Percentiles rank a stretch among this genome's conserved stretches.
These are phyloP conservation scores for Amphiura filiformis DNA, from an alignment of 35 echinoderm and acorn worm genomes.

Conservation along the genomic window DNA sequence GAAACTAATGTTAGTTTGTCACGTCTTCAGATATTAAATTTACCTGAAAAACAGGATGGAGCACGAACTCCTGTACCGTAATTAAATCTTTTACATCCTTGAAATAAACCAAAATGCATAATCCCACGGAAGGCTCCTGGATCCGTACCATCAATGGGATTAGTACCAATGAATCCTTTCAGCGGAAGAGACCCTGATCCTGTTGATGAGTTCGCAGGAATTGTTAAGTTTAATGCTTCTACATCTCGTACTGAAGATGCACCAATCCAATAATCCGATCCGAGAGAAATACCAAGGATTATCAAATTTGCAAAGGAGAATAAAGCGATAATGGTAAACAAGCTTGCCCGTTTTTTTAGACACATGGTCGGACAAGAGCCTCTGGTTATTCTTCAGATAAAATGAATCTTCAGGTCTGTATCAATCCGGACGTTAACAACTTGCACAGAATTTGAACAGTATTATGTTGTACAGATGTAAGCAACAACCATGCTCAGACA, in stretches of 20 bases:
- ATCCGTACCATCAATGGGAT: constrained; percentile 54
- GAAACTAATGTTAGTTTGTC: background rate
- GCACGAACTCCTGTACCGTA: constrained; percentile 64
- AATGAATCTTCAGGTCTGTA: too few relatives aligned
- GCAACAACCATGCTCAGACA: too few relatives aligned
- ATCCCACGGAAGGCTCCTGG: constrained; percentile 74
- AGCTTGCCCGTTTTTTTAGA: constrained; percentile 69
- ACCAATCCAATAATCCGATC: constrained; percentile 52
- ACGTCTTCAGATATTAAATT: background rate
- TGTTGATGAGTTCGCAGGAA: too few relatives aligned
- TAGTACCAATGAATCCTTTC: constrained; percentile 30
- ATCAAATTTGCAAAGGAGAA: constrained; percentile 53
- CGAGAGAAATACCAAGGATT: constrained; percentile 50
- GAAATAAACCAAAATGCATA: constrained; percentile 63
- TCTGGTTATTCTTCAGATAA: too few relatives aligned
- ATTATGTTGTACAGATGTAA: too few relatives aligned
- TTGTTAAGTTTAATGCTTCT: constrained; percentile 15
- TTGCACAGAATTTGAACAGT: too few relatives aligned
- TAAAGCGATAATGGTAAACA: constrained; percentile 55
- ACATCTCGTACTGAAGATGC: constrained; percentile 33
- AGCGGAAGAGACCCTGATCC: constrained; percentile 26
- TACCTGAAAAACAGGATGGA: constrained; percentile 64
- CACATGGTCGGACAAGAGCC: background rate
- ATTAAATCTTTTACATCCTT: constrained; percentile 90
- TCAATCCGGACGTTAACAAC: too few relatives aligned